Evolutionary conservation across 2,797 vertebrate species (phyloP), one percentile per base, ranked within the genome.

Genomic region (Phalloptychus januarius): DNA sequence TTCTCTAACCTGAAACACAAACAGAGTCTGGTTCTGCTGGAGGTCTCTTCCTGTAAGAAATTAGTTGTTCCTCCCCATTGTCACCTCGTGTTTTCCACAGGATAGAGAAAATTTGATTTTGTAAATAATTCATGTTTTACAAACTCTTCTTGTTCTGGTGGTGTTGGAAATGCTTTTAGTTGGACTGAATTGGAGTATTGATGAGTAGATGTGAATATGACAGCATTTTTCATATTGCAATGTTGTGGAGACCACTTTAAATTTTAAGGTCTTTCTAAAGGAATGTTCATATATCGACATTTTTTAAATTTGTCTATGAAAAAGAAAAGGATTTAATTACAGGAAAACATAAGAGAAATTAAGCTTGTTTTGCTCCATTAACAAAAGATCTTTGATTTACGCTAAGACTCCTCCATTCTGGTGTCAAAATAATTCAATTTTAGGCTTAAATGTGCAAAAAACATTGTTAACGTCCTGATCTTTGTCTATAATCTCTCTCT

Each of bases 1-100:
- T 99, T 99, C 94, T 99, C 98, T 94, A 99, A 82, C 93, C 98
- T 99, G 91, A 23, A 28, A 38, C 0, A 79, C 7, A 23, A 74
- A 65, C 74, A 0, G 12, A 70, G 7, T 6, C 25, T 28, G 42
- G 13, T 70, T 70, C 25, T 44, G 25, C 67, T 45, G 40, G 6
- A 45, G 40, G 25, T 70, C 45, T 45, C 67, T 45, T 70, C 42
- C 13, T 70, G 25, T n/a, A 7, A 70, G 5, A 45, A 70, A 45
- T 44, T 3, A 44, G 13, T 16, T 44, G 13, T 45, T 16, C 67
- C 67, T 16, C n/a, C 3, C 10, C 7, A 36, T 33, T 63, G 3
- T 63, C 61, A 12, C 63, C 63, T 11, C 10, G 4, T 25, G 65
- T 69, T 69, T 70, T n/a, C 25, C 5, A 25, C 38, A 12, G 13